Conservation (phyloP, 92 coral and sea anemone genomes). For the Umimayanthus chanpuru region DNA sequence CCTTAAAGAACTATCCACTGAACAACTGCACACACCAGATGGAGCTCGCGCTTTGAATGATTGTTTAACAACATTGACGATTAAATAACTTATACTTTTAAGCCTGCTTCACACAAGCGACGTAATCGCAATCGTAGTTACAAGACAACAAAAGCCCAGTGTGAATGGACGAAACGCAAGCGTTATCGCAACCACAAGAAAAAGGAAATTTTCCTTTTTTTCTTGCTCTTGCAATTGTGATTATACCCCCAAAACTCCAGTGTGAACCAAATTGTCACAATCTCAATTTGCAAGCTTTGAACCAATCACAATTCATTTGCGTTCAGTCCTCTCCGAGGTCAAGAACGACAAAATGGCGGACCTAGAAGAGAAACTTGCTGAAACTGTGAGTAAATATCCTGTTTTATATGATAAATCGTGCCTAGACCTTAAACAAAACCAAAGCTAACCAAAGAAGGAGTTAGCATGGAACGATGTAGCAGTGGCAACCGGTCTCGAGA, state of each 20-base stretch:
- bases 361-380: conserved; percentile 38
- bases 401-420: conserved; percentile 24
- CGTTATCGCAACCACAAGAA: too few species aligned
- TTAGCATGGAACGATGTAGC: conserved; percentile 39
- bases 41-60: too few species aligned
- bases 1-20: too few species aligned
- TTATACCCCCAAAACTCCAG: not conserved
- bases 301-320: conserved; percentile 3
- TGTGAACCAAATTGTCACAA: not conserved
- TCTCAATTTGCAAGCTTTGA: not conserved
- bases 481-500: not conserved
- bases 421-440: conserved; percentile 12
- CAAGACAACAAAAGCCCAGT: too few species aligned
- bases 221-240: not conserved
- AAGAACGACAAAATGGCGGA: not conserved
- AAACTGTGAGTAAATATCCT: conserved; percentile 28
- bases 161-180: too few species aligned
- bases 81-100: too few species aligned
- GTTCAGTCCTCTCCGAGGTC: not conserved
- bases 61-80: too few species aligned
- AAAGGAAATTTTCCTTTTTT: too few species aligned
- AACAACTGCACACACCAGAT: too few species aligned
- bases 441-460: too few species aligned
- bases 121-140: too few species aligned
- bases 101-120: too few species aligned